Evolutionary conservation across 2,797 vertebrate species (phyloP).

Genomic region (Microchirus variegatus): DNA sequence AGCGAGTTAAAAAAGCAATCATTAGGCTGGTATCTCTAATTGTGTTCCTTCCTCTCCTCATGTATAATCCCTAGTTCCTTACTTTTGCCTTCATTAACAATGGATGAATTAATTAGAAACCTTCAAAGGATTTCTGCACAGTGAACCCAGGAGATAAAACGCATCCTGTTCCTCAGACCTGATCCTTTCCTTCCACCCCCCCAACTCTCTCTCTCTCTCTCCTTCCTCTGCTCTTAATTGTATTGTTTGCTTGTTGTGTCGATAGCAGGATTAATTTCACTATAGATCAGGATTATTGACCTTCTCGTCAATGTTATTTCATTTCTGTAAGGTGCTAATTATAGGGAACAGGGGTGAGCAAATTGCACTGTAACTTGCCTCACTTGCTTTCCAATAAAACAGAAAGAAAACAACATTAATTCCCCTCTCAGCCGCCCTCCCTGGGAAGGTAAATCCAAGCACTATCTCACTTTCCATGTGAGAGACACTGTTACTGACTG

Average conservation of each 20-base stretch:
- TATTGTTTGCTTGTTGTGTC: constrained; percentile 84
- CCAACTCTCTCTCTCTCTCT: constrained; percentile 41
- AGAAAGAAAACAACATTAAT: constrained; percentile 77
- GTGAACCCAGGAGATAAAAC: constrained; percentile 86
- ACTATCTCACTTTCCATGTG: constrained; percentile 38
- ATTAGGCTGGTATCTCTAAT: constrained; percentile 86
- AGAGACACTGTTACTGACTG: constrained; percentile 22
- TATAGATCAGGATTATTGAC: constrained; percentile 87
- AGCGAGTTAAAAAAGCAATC: constrained; percentile 81
- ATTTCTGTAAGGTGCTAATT: constrained; percentile 87
- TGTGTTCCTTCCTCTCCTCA: constrained; percentile 81
- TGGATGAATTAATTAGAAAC: constrained; percentile 90
- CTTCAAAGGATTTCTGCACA: constrained; percentile 85
- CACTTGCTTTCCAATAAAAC: constrained; percentile 81
- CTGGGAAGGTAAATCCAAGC: constrained; percentile 50
- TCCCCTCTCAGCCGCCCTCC: constrained; percentile 61
- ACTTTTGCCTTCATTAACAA: constrained; percentile 86
- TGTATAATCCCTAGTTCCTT: constrained; percentile 82
- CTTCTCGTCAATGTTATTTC: constrained; percentile 84
- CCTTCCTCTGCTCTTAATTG: constrained; percentile 78
- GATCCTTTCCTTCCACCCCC: constrained; percentile 46
- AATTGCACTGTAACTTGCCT: constrained; percentile 85
- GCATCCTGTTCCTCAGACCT: constrained; percentile 74
- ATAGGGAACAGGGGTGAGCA: constrained; percentile 80
- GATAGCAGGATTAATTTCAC: constrained; percentile 87